Evolutionary conservation across 2,888 invertebrate genomes (phyloP).

Genomic region (Scrobipalpa atriplicella): DNA sequence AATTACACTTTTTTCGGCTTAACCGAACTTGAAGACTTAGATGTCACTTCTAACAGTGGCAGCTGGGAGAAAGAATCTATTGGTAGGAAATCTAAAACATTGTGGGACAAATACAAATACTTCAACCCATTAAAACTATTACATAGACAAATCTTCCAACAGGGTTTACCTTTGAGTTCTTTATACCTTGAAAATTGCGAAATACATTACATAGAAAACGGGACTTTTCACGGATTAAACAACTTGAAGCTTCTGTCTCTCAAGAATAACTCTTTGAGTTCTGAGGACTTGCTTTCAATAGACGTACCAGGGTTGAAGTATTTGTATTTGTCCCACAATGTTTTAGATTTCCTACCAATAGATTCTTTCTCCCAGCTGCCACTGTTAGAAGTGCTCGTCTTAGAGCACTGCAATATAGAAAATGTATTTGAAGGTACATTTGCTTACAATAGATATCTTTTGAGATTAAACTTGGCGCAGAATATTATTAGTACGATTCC

Average conservation of each 20-base stretch:
- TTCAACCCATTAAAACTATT: slow-evolving; percentile 89
- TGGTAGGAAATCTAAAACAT: slow-evolving; percentile 89
- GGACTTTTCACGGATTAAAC: slow-evolving; percentile 88
- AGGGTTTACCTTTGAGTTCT: slow-evolving; percentile 88
- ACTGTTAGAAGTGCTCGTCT: slow-evolving; percentile 87
- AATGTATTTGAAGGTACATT: slow-evolving; percentile 88
- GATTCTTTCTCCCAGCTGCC: slow-evolving; percentile 89
- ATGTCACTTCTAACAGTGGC: slow-evolving; percentile 89
- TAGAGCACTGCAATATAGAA: slow-evolving; percentile 87
- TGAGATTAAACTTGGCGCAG: slow-evolving; percentile 87
- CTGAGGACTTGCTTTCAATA: slow-evolving; percentile 86
- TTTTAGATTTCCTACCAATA: slow-evolving; percentile 87
- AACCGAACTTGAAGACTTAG: slow-evolving; percentile 90
- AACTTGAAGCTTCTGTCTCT: slow-evolving; percentile 91
- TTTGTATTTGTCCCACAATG: slow-evolving; percentile 89
- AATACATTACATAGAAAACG: slow-evolving; percentile 87
- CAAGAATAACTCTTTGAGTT: slow-evolving; percentile 87
- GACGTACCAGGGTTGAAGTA: slow-evolving; percentile 90
- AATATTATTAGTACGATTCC: slow-evolving; percentile 87
- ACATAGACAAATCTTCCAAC: slow-evolving; percentile 89
- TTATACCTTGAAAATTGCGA: slow-evolving; percentile 90
- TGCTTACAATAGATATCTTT: slow-evolving; percentile 88
- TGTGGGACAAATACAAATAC: slow-evolving; percentile 88
- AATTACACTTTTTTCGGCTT: slow-evolving; percentile 89
- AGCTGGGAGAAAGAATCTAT: slow-evolving; percentile 88